Evolutionary conservation across 2,888 invertebrate species (phyloP).

Genomic region (Pseudococcus longispinus): DNA sequence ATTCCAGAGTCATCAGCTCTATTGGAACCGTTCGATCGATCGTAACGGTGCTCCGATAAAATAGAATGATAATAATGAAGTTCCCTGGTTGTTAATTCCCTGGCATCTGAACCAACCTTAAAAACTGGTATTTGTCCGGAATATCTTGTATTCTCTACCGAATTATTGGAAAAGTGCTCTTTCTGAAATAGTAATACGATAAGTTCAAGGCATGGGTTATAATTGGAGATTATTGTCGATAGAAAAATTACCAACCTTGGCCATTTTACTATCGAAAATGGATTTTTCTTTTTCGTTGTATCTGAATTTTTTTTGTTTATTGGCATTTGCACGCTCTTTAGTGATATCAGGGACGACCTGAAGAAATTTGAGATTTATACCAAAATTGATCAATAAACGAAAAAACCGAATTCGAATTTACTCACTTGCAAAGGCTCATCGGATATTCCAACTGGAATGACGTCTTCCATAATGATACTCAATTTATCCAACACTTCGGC

Average conservation of each 20-base stretch:
- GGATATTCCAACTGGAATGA: conserved; percentile 59
- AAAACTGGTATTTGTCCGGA: conserved; percentile 46
- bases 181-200: background rate
- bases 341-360: conserved; percentile 41
- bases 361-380: background rate
- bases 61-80: conserved; percentile 38
- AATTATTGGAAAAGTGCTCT: conserved; percentile 18
- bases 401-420: background rate
- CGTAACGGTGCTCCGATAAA: background rate
- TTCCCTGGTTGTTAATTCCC: conserved; percentile 45
- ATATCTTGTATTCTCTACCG: background rate
- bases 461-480: conserved; percentile 65
- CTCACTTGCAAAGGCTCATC: conserved; percentile 61
- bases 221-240: background rate
- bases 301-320: conserved; percentile 14
- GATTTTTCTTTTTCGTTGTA: conserved; percentile 34
- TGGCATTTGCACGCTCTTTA: conserved; percentile 5
- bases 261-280: background rate
- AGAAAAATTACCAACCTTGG: background rate
- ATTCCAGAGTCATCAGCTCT: background rate
- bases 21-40: background rate
- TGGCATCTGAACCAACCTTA: conserved; percentile 47
- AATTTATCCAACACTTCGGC: conserved; percentile 72
- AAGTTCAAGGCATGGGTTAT: background rate
- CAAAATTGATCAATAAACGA: too few species aligned